A percentile compares a stretch with the other conserved stretches of the same genome.
Evolutionary conservation across 2,113 vertebrate genomes (phyloP).

Genomic region (Sporophila hypoxantha): DNA sequence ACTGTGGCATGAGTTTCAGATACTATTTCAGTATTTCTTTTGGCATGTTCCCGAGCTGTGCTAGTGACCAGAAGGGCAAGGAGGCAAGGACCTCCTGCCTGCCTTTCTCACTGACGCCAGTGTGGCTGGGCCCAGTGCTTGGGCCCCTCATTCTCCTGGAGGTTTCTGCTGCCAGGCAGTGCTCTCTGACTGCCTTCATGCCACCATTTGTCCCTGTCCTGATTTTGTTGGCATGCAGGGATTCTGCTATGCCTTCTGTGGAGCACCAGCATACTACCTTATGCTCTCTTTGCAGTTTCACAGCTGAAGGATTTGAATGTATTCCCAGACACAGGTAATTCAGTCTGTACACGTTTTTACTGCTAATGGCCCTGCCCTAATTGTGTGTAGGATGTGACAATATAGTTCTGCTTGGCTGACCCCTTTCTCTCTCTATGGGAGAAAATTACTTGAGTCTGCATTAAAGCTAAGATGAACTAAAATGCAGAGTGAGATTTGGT

Average conservation of each 20-base stretch:
- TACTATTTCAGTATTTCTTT: not conserved
- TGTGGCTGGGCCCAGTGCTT: not conserved
- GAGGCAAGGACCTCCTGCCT: not conserved
- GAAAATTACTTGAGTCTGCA: not conserved
- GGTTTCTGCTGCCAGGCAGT: not conserved
- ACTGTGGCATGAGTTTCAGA: not conserved
- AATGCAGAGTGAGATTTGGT: not conserved
- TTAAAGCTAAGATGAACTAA: not conserved
- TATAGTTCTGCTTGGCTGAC: not conserved
- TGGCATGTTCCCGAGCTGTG: not conserved
- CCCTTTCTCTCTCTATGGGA: not conserved
- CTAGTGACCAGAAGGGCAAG: not conserved
- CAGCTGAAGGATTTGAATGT: not conserved
- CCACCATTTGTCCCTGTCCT: not conserved
- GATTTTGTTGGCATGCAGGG: not conserved
- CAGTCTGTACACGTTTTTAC: not conserved
- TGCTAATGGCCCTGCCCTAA: not conserved
- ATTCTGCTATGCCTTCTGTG: not conserved
- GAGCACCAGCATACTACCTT: not conserved
- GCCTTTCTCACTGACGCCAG: rapidly evolving
- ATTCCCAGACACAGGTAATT: not conserved
- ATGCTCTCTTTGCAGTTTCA: not conserved
- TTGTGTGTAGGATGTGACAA: not conserved
- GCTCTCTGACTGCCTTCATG: not conserved
- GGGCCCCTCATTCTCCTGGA: not conserved